These are phyloP conservation scores for Pogonus chalceus DNA, from an alignment of 1,140 invertebrate genomes.

Conservation along the genomic window DNA sequence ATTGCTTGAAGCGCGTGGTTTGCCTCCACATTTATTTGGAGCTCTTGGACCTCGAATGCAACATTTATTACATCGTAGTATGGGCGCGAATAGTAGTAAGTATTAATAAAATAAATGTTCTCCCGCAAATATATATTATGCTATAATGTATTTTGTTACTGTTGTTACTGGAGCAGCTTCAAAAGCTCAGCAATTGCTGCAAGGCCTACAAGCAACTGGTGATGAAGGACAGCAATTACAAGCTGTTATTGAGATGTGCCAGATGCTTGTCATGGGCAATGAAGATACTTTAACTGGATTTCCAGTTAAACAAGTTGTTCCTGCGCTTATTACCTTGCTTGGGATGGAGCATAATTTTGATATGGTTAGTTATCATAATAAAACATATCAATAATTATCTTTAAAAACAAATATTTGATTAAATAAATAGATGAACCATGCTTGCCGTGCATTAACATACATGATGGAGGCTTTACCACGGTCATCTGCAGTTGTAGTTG, in stretches of 20 bases:
- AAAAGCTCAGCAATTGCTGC: slow-evolving; percentile 88
- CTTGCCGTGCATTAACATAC: slow-evolving; percentile 94
- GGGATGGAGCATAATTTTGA: slow-evolving; percentile 97
- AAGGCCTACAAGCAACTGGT: slow-evolving; percentile 83
- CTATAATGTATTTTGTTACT: no score
- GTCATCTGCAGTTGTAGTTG: slow-evolving; percentile 90
- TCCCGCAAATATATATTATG: no score
- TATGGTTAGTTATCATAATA: slow-evolving; percentile 52
- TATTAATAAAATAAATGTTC: no score
- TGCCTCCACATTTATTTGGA: slow-evolving; percentile 92
- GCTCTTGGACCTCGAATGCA: slow-evolving; percentile 94
- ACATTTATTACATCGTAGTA: slow-evolving; percentile 87
- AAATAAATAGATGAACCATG: slow-evolving; percentile 84
- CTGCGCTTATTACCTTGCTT: slow-evolving; percentile 79
- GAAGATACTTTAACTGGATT: slow-evolving; percentile 97
- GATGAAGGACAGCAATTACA: slow-evolving; percentile 96
- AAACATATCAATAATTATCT: slow-evolving; percentile 1
- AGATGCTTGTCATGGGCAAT: slow-evolving; percentile 98
- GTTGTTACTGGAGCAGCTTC: slow-evolving; percentile 51
- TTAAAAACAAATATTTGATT: slow-evolving; percentile 8
- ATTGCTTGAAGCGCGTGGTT: slow-evolving; percentile 81
- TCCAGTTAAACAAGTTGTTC: slow-evolving; percentile 95
- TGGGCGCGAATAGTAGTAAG: slow-evolving; percentile 72
- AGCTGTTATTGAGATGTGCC: slow-evolving; percentile 97
- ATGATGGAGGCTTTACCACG: slow-evolving; percentile 98